These are phyloP conservation scores for Hyposmocoma kahamanoa DNA, from an alignment of 1,140 invertebrate species.

Conservation along the genomic window DNA sequence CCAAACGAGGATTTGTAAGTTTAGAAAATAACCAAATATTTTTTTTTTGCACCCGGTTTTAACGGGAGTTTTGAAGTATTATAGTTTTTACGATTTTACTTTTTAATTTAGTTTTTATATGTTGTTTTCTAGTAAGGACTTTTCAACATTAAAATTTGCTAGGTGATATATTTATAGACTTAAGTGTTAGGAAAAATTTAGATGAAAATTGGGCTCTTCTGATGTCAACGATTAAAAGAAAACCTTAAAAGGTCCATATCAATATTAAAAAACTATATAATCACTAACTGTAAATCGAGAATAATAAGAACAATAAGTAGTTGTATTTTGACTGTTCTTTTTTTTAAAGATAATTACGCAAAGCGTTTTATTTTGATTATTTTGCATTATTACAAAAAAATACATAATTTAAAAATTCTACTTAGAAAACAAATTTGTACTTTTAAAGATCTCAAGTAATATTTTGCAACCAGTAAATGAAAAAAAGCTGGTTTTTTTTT, in stretches of 20 bases:
- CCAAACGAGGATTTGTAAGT: slow-evolving; percentile 38
- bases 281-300: slow-evolving; percentile 60
- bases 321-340: slow-evolving; percentile 45
- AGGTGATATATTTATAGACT: slow-evolving; percentile 30
- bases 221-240: slow-evolving; percentile 39
- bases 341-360: slow-evolving; percentile 38
- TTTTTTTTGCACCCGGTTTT: slow-evolving; percentile 53
- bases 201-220: slow-evolving; percentile 32
- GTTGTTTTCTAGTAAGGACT: slow-evolving; percentile 22
- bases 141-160: slow-evolving; percentile 26
- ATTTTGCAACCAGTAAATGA: too few relatives aligned
- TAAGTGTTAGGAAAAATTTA: slow-evolving; percentile 54
- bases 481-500: too few relatives aligned
- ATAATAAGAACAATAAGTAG: slow-evolving; percentile 68
- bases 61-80: slow-evolving; percentile 65
- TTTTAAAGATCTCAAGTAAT: too few relatives aligned
- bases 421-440: too few relatives aligned
- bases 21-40: slow-evolving; percentile 36
- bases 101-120: slow-evolving; percentile 29
- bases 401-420: slow-evolving; percentile 16
- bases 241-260: slow-evolving; percentile 71
- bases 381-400: slow-evolving; percentile 5
- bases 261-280: slow-evolving; percentile 68
- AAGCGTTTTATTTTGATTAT: slow-evolving; percentile 45
- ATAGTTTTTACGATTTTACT: slow-evolving; percentile 49